phyloP scores from a whole-genome alignment of 2,113 vertebrate genomes.

The Cervus canadensis region DNA sequence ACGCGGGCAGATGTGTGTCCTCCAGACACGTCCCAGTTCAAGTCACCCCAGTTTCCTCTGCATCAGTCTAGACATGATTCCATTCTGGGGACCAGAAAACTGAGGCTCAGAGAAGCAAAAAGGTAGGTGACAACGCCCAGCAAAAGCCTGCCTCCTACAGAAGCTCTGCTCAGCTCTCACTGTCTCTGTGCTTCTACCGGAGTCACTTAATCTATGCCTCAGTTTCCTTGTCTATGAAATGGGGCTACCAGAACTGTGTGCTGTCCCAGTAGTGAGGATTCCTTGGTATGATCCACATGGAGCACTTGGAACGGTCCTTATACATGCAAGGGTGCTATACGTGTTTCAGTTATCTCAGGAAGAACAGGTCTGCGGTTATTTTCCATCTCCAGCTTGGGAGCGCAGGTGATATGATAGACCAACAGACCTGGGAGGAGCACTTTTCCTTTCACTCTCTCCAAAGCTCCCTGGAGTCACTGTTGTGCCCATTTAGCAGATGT shows the following conservation, averaged over 20 bases:
- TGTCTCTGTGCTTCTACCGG: neutral
- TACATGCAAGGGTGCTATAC: accelerated
- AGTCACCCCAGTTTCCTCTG: neutral
- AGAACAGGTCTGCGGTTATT: accelerated
- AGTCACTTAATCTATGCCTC: neutral
- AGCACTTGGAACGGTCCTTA: neutral
- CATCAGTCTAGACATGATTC: neutral
- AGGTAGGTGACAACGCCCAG: no score
- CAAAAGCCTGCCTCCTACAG: neutral
- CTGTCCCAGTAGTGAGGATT: no score
- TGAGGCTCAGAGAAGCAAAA: neutral
- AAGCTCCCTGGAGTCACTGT: accelerated
- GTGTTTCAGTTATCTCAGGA: neutral
- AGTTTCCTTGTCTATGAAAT: neutral
- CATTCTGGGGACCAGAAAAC: accelerated
- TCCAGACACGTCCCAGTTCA: neutral
- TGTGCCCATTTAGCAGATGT: neutral
- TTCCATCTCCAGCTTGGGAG: neutral
- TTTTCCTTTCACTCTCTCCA: neutral
- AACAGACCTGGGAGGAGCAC: neutral
- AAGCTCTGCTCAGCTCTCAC: neutral
- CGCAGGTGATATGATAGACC: neutral
- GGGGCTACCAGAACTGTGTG: accelerated
- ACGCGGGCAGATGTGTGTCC: neutral
- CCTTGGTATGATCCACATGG: accelerated